A percentile compares a stretch with the other conserved stretches of the same genome.
Conservation (phyloP, 2,888 invertebrate genomes). For the Orthonevra nobilis region DNA sequence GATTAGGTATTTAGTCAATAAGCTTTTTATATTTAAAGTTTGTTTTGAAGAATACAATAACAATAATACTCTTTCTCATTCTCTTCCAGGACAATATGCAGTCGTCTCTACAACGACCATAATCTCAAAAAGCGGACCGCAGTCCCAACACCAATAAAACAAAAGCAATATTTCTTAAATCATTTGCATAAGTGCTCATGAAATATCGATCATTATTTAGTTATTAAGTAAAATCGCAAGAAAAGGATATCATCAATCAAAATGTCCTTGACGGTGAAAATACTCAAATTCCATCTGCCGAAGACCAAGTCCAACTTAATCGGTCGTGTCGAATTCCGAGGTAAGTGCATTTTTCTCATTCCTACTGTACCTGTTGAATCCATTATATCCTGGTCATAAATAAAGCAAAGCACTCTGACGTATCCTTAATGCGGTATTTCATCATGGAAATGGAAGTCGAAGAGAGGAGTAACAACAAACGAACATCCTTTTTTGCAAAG, state of each 20-base stretch:
- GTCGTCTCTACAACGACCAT: no score
- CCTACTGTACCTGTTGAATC: not conserved
- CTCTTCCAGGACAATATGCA: no score
- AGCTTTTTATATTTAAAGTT: no score
- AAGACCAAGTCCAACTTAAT: slow-evolving; percentile 86
- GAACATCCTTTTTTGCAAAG: not conserved
- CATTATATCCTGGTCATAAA: no score
- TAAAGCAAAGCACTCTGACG: no score
- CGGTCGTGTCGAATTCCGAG: slow-evolving; percentile 87
- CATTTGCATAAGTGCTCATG: not conserved
- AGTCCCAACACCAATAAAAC: slow-evolving; percentile 6
- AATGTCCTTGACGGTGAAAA: slow-evolving; percentile 86
- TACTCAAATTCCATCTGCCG: slow-evolving; percentile 86
- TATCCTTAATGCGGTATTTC: not conserved
- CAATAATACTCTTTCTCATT: no score
- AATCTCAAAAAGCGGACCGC: no score
- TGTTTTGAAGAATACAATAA: no score
- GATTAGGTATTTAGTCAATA: no score
- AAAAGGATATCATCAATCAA: slow-evolving; percentile 53
- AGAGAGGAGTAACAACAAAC: not conserved
- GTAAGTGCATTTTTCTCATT: slow-evolving; percentile 81
- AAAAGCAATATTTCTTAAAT: slow-evolving; percentile 44
- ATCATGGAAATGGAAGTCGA: not conserved
- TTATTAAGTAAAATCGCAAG: slow-evolving; percentile 24
- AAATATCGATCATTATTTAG: slow-evolving; percentile 21